Percentiles rank a stretch among this genome's conserved stretches.
phyloP scores from a whole-genome alignment of 2,113 vertebrate species.

The Pitta sordida region DNA sequence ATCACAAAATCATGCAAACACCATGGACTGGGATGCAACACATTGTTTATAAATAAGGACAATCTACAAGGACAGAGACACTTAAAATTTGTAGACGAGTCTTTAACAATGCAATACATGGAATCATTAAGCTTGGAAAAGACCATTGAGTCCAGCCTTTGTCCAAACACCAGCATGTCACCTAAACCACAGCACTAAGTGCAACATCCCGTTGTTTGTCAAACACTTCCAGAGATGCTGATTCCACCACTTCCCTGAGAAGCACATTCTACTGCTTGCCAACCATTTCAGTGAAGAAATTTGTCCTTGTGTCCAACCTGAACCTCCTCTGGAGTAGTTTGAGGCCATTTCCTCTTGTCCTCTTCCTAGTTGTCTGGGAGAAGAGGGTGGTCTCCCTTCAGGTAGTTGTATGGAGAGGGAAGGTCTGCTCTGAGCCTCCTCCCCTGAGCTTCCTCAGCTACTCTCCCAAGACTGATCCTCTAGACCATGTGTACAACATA shows the following conservation, averaged over 20 bases:
- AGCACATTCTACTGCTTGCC: not conserved
- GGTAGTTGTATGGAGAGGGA: not conserved
- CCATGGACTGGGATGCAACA: not conserved
- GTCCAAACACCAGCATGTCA: not conserved
- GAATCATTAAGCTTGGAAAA: not conserved
- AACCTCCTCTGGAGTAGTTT: not conserved
- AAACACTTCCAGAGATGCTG: not conserved
- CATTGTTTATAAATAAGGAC: not conserved
- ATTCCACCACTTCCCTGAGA: not conserved
- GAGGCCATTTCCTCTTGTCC: not conserved
- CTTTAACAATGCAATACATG: not conserved
- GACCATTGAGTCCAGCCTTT: not conserved
- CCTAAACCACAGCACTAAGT: not conserved
- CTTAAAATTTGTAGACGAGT: not conserved
- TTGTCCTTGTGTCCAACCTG: not conserved
- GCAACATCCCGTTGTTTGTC: not conserved
- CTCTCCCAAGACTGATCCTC: not conserved
- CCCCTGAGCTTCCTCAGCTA: not conserved
- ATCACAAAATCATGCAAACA: not conserved
- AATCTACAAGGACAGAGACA: not conserved
- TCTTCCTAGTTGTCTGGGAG: not conserved
- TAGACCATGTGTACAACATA: no score
- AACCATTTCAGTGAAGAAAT: not conserved
- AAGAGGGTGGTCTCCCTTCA: rapidly evolving
- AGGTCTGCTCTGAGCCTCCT: not conserved